Conservation (phyloP, 2,113 vertebrate genomes). For the Globicephala melas region DNA sequence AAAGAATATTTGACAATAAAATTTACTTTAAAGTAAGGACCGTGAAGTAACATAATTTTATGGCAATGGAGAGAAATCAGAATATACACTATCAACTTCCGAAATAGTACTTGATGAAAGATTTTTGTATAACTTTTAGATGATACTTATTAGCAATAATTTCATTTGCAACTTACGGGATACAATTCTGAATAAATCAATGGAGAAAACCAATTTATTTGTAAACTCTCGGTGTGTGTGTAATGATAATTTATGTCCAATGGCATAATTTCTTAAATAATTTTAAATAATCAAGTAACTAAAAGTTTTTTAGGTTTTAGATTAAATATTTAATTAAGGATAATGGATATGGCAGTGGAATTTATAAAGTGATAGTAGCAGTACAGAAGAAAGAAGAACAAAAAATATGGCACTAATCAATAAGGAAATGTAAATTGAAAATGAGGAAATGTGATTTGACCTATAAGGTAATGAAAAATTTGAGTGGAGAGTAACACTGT, state of each 20-base stretch:
- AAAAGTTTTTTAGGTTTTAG: background rate
- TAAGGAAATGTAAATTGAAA: background rate
- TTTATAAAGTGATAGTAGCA: background rate
- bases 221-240: background rate
- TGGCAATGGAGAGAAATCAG: too few species aligned
- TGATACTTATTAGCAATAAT: background rate
- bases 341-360: background rate
- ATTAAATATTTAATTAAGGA: background rate
- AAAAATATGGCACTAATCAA: background rate
- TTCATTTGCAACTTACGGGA: background rate
- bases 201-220: background rate
- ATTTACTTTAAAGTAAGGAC: too few species aligned
- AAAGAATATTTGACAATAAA: too few species aligned
- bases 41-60: too few species aligned
- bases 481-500: background rate
- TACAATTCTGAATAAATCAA: background rate
- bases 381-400: slow-evolving; percentile 36
- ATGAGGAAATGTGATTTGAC: background rate
- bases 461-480: background rate
- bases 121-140: too few species aligned
- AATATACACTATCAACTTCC: too few species aligned
- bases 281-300: background rate
- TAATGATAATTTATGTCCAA: background rate
- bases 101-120: too few species aligned
- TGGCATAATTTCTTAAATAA: background rate